These are phyloP conservation scores for Hirtodrosophila cameraria DNA, from an alignment of 2,888 invertebrate genomes.

Conservation along the genomic window DNA sequence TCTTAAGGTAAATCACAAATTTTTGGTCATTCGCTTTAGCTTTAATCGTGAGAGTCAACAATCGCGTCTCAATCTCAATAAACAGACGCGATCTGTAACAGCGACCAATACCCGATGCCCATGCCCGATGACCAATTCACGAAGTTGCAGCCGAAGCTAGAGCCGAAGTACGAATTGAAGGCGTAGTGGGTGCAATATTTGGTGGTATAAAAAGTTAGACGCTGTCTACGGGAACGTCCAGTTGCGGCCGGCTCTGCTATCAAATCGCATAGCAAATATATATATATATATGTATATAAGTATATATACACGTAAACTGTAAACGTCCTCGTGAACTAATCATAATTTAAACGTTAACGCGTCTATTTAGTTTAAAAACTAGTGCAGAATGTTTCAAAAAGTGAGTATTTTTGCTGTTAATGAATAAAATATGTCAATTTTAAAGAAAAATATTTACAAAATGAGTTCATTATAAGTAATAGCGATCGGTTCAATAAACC, in stretches of 20 bases:
- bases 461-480: neutral
- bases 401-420: slow-evolving; percentile 40
- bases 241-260: slow-evolving; percentile 62
- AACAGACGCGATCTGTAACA: slow-evolving; percentile 17
- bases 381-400: slow-evolving; percentile 54
- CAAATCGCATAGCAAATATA: slow-evolving; percentile 37
- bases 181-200: slow-evolving; percentile 48
- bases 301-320: slow-evolving; percentile 19
- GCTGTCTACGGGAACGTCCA: slow-evolving; percentile 48
- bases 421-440: neutral
- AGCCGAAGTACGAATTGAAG: slow-evolving; percentile 22
- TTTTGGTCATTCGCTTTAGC: slow-evolving; percentile 32
- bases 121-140: slow-evolving; percentile 19
- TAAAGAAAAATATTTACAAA: too few species aligned
- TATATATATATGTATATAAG: neutral
- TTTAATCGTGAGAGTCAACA: neutral
- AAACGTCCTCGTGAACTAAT: slow-evolving; percentile 40
- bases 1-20: slow-evolving; percentile 5
- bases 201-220: slow-evolving; percentile 61
- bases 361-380: slow-evolving; percentile 28
- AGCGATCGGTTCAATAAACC: slow-evolving; percentile 5
- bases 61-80: slow-evolving; percentile 18
- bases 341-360: slow-evolving; percentile 10
- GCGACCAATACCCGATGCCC: slow-evolving; percentile 45
- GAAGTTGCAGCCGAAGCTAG: slow-evolving; percentile 3